phyloP scores from a whole-genome alignment of 2,888 invertebrate species.

The Apoderus coryli region DNA sequence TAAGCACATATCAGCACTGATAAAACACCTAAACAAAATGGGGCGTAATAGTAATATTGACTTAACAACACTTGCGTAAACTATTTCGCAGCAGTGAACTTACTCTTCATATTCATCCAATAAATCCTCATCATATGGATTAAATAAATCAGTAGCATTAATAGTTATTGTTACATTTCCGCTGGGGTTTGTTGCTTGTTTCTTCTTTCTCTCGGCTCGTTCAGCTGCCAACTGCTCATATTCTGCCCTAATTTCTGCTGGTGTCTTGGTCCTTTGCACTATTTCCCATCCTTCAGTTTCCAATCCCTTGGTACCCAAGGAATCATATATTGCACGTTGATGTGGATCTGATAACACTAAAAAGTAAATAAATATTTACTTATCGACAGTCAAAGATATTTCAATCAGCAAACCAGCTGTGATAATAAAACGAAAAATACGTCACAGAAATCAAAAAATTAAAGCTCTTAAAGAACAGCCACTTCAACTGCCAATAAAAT shows the following conservation, averaged over 20 bases:
- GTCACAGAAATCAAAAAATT: too few species aligned
- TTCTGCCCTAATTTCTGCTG: constrained; percentile 91
- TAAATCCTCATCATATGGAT: constrained; percentile 59
- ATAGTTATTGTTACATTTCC: constrained; percentile 76
- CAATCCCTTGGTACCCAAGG: constrained; percentile 73
- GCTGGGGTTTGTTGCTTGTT: constrained; percentile 84
- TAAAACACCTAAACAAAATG: too few species aligned
- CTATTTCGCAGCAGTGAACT: too few species aligned
- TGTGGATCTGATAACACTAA: constrained; percentile 83
- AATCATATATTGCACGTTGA: constrained; percentile 89
- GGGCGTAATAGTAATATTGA: too few species aligned
- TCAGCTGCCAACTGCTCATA: constrained; percentile 80
- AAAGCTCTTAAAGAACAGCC: too few species aligned
- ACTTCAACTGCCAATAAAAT: too few species aligned
- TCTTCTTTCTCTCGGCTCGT: constrained; percentile 72
- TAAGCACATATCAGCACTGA: too few species aligned
- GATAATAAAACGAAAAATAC: too few species aligned
- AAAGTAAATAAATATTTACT: constrained; percentile 15
- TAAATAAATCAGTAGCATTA: constrained; percentile 88
- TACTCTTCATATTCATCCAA: constrained; percentile 31
- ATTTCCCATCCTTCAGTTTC: constrained; percentile 94
- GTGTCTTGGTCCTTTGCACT: constrained; percentile 80
- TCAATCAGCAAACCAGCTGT: too few species aligned
- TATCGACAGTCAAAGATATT: too few species aligned
- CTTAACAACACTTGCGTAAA: too few species aligned